Evolutionary conservation across 2,113 vertebrate species (phyloP).

Genomic region (Pterocles gutturalis): DNA sequence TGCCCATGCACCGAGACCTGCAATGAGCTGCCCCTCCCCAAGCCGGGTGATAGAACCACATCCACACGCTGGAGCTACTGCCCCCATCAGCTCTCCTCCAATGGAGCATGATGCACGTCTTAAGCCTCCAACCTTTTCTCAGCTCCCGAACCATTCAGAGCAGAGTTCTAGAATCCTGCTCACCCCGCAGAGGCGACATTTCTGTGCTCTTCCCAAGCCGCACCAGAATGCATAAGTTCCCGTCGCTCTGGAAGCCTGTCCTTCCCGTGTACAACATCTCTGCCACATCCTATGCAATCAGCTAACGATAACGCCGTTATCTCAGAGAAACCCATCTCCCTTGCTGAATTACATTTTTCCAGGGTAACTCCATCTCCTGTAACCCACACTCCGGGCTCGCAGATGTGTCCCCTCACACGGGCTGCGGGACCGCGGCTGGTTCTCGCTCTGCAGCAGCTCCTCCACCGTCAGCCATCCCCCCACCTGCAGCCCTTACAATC

Average conservation of each 20-base stretch:
- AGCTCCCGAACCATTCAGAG: neutral
- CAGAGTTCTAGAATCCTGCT: too few species aligned
- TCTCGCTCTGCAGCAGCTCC: neutral
- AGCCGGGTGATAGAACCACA: fast-evolving
- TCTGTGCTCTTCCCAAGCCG: too few species aligned
- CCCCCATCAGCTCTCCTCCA: neutral
- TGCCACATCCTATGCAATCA: neutral
- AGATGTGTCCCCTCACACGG: neutral
- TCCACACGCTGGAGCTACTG: too few species aligned
- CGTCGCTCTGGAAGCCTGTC: neutral
- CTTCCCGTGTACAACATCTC: neutral
- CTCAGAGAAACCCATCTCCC: neutral
- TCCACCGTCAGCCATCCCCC: neutral
- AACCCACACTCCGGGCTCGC: neutral
- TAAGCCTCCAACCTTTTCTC: neutral
- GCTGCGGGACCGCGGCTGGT: neutral
- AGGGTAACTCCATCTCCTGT: neutral
- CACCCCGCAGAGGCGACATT: too few species aligned
- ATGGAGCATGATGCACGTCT: neutral
- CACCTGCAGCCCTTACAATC: neutral
- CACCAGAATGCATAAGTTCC: neutral
- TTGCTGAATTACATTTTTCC: neutral
- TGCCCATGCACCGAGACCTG: neutral
- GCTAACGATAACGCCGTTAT: neutral
- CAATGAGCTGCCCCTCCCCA: fast-evolving